Base-by-base conservation (phyloP, 2,888 invertebrate species). In the Corbicula japonica region DNA sequence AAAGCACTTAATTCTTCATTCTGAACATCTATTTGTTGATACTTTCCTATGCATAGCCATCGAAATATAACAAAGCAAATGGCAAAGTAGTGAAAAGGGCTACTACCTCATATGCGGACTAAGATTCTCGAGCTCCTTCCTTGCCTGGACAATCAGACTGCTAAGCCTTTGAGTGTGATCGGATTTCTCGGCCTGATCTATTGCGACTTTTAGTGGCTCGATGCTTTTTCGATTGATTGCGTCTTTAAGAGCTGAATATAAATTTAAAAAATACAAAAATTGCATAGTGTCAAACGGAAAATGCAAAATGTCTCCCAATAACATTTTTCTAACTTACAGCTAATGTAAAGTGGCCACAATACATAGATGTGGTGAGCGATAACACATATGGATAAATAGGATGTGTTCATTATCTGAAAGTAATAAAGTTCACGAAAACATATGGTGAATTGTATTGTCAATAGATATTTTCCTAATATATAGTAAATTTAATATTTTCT, bases 181-280 rank as follows among this genome's bases (percentile, higher is more conserved):
- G 2, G 80, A 83, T 21, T 54, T 60, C 35, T 80, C 77, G 6
- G 77, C 69, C 2, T 75, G 30, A 12, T 69, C 41, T 30, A 83
- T 83, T 0, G 83, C 77, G 28, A 54, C 72, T 18, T 44, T 69
- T 21, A 83, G 46, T 3, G 69, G 35, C 12, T 77, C 80, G n/a
- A 68, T 48, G 52, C 78, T 80, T 35, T 72, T 35, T 1, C 80
- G 69, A 28, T 80, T 75, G 54, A 80, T 80, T 12, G 80, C 75
- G 23, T 83, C 83, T 60, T 79, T 78, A 28, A 83, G 46, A 21
- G 52, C 83, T 83, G 44, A 21, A 65, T n/a, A n/a, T n/a, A n/a
- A n/a, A n/a, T n/a, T 38, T 18, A 38, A 38, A 15, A 38, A 38
- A 15, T 18, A 8, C 8, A 15, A 8, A 38, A 10, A 21, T 50